These are phyloP conservation scores for Beaufortia kweichowensis DNA, from an alignment of 2,113 vertebrate species.

Conservation along the genomic window DNA sequence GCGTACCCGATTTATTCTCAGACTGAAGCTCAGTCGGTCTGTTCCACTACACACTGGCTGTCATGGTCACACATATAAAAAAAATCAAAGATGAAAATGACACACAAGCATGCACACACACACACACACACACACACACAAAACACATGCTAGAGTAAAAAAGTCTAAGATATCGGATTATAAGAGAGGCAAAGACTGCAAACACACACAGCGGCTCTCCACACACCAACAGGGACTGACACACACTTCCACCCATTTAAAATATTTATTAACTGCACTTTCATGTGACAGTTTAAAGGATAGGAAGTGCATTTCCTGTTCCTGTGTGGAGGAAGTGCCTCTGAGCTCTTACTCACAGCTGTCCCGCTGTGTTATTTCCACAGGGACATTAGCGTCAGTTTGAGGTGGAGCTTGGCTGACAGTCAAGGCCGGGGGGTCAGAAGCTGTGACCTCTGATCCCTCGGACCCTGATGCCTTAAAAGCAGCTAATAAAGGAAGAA, in stretches of 20 bases:
- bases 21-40: constrained; percentile 20
- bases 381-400: constrained; percentile 59
- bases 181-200: constrained; percentile 8
- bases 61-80: constrained; percentile 36
- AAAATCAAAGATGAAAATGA: no score
- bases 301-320: not conserved
- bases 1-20: constrained; percentile 29
- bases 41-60: constrained; percentile 30
- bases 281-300: not conserved
- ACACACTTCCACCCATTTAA: not conserved
- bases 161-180: not conserved
- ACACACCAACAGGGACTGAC: constrained; percentile 25
- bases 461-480: constrained; percentile 70
- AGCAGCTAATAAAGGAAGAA: constrained; percentile 54
- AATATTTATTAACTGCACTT: not conserved
- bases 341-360: constrained; percentile 75
- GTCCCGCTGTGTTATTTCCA: constrained; percentile 62
- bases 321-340: constrained; percentile 1
- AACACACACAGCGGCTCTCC: not conserved
- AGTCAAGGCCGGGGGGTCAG: constrained; percentile 55
- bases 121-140: constrained; percentile 12
- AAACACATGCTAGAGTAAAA: not conserved
- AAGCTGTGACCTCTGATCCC: constrained; percentile 23
- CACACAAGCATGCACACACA: constrained; percentile 7
- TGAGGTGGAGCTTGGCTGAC: constrained; percentile 60